Base-by-base conservation (phyloP, 2,113 vertebrate species). In the Candoia aspera region DNA sequence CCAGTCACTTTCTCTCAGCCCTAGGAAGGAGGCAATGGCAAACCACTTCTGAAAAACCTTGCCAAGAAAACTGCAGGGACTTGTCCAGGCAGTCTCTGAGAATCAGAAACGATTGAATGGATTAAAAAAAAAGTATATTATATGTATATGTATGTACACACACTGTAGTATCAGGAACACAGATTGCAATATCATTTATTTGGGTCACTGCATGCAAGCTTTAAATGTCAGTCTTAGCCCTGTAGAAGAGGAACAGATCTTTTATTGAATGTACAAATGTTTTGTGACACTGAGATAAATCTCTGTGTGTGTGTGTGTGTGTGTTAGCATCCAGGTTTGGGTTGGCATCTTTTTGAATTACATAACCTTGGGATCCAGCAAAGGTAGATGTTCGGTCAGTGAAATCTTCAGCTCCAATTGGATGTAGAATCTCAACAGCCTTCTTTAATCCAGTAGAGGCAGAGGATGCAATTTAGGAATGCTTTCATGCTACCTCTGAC, bases 231-330 rank as follows among this genome's bases (percentile, higher is more conserved):
- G 91, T 86, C 49, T 89, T 84, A 89, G 23, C 6, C 0, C 60
- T 24, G 86, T 11, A 86, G 21, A 83, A 92, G 59, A 2, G n/a
- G 21, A n/a, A 8, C 2, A 83, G 73, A 85, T 15, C 60, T 68
- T 92, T 10, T 91, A 91, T 84, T 90, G 49, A 91, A 92, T 86
- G 86, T 89, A 90, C 23, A 87, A 86, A 24, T 73, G 33, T 59
- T 93, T 90, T 17, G 10, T 60, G 91, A 86, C 1, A 21, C 10
- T 60, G 24, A 12, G 54, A n/a, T 54, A 0, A 55, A 64, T 64
- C 1, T 54, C 0, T 84, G 37, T 84, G 8, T 46, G 4, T 59
- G 33, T 59, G 23, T 29, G 13, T n/a, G 1, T 59, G 17, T 37
- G 17, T 24, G 19, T 24, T 6, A 42, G n/a, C 21, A 87, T 42